Base-by-base conservation (phyloP, 2,797 vertebrate genomes). In the Lutjanus campechanus region DNA sequence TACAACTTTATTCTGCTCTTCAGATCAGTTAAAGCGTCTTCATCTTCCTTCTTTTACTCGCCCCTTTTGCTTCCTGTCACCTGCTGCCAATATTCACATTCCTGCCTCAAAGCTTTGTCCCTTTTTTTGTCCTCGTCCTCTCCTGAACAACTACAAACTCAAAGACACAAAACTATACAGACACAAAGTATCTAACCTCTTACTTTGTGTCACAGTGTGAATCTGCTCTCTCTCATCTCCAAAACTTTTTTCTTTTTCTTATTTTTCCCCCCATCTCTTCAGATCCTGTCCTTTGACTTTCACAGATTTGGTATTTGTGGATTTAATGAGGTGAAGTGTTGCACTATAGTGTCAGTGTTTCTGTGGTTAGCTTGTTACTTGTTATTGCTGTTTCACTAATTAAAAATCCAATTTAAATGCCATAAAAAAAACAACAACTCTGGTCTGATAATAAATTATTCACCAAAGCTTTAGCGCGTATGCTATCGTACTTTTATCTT, bases 251-350 rank as follows among this genome's bases (percentile, higher is more conserved):
- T 25, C 3, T 3, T 36, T 36, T 36, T 36, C 5, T 36, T 36
- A 4, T 2, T 36, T 36, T 36, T 36, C 4, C 4, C 4, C 2
- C 4, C 29, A 4, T 36, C 53, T 70, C 43, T 58, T 11, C 20
- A 12, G 12, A 70, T 63, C 25, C 41, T 66, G 73, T 64, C 63
- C 47, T 19, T 56, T 79, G 41, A 56, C 13, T 25, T 75, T 51
- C 66, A 82, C 81, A 82, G 58, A 70, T 70, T 70, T 36, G 36
- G 17, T 53, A 67, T 77, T 77, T 68, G 73, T 64, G 58, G 71
- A 51, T 73, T 81, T 83, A 88, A 83, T 83, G 72, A 85, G 73
- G 40, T 69, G 72, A 88, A 68, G 75, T 81, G 80, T 81, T 78
- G 68, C 55, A 58, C 67, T n/a, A n/a, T n/a, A 55, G 11, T 60